Evolutionary conservation across 1,140 invertebrate species (phyloP).

Genomic region (Macrobrachium nipponense): DNA sequence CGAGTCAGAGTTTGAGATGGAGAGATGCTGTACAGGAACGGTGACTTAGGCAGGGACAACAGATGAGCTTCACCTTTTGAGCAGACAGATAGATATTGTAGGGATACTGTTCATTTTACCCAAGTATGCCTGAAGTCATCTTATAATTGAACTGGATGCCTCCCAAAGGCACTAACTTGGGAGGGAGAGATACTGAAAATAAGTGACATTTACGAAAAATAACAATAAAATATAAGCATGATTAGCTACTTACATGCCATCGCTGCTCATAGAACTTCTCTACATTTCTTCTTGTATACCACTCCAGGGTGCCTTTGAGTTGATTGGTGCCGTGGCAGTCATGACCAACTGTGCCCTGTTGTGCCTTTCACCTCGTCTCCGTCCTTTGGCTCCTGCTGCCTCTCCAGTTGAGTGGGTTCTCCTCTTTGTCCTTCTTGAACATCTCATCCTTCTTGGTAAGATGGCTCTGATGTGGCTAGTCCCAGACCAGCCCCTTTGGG

Average conservation of each 20-base stretch:
- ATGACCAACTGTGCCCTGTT: conserved; percentile 94
- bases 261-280: not conserved
- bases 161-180: no score
- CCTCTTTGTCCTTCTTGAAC: conserved; percentile 87
- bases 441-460: conserved; percentile 87
- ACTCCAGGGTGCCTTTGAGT: conserved; percentile 54
- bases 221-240: no score
- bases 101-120: no score
- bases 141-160: no score
- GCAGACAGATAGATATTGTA: no score
- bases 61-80: no score
- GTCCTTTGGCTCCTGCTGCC: conserved; percentile 87
- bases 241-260: not conserved
- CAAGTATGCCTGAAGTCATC: no score
- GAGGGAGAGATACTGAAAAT: no score
- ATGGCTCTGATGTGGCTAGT: conserved; percentile 86
- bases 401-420: conserved; percentile 87
- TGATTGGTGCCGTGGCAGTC: conserved; percentile 68
- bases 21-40: no score
- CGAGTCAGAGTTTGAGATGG: no score
- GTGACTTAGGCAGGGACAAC: no score
- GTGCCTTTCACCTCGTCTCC: conserved; percentile 89
- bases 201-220: no score
- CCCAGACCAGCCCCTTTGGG: conserved; percentile 91
- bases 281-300: not conserved